A percentile compares a stretch with the other conserved stretches of the same genome.
phyloP scores from a whole-genome alignment of 2,113 vertebrate genomes.

The Acrocephalus kingi region DNA sequence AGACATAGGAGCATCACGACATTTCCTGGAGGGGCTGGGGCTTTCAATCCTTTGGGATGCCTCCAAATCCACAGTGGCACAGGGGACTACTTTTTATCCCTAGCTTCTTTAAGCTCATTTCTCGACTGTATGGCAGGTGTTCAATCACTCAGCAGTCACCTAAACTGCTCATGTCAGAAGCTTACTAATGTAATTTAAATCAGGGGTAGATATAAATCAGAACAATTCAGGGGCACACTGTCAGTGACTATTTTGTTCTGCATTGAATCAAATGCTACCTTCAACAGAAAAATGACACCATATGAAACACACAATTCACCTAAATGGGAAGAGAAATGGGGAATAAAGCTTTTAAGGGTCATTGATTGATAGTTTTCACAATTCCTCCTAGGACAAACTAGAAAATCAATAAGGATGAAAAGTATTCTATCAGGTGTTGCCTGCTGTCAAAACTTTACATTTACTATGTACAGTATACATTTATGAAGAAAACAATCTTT shows the following conservation, averaged over 20 bases:
- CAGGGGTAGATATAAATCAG: not conserved
- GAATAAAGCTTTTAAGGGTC: not conserved
- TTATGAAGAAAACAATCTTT: not conserved
- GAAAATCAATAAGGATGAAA: not conserved
- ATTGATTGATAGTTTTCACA: not conserved
- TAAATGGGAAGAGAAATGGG: not conserved
- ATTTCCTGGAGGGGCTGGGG: not conserved
- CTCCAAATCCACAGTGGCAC: not conserved
- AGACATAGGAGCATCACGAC: not conserved
- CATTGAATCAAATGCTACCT: not conserved
- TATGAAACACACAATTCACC: not conserved
- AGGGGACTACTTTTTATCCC: not conserved
- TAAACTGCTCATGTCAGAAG: not conserved
- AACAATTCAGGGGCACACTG: not conserved
- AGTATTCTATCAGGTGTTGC: not conserved
- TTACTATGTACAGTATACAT: not conserved
- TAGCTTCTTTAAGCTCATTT: not conserved
- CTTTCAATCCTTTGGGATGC: not conserved
- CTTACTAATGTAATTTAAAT: not conserved
- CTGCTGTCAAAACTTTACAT: not conserved
- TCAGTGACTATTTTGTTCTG: not conserved
- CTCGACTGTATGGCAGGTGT: accelerated
- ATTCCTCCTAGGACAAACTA: not conserved
- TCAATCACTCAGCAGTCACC: not conserved
- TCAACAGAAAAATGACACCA: not conserved